Percentiles rank a stretch among this genome's conserved stretches.
These are phyloP conservation scores for Polydesmus complanatus DNA, from an alignment of 2,888 invertebrate genomes.

Conservation along the genomic window DNA sequence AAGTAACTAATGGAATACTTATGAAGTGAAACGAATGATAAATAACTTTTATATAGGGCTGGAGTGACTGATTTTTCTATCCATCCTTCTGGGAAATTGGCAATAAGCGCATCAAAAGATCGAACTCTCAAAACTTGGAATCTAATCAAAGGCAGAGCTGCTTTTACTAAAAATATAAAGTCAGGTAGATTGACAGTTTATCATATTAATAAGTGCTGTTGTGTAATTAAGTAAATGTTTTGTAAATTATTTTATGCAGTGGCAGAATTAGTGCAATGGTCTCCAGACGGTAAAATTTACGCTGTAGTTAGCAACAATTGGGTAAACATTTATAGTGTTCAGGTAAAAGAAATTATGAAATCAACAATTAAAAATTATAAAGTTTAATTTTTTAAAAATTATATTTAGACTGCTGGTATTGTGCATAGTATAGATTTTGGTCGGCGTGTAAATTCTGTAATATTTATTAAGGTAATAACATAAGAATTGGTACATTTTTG, in stretches of 20 bases:
- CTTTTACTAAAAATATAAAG: slow-evolving; percentile 74
- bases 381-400: slow-evolving; percentile 17
- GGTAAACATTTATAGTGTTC: slow-evolving; percentile 66
- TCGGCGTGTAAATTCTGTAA: slow-evolving; percentile 52
- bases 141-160: slow-evolving; percentile 75
- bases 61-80: slow-evolving; percentile 56
- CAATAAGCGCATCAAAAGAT: slow-evolving; percentile 72
- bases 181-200: slow-evolving; percentile 40
- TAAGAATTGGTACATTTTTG: neutral
- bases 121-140: slow-evolving; percentile 82
- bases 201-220: slow-evolving; percentile 32
- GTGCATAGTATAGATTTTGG: slow-evolving; percentile 50
- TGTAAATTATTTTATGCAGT: slow-evolving; percentile 23
- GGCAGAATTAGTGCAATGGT: slow-evolving; percentile 47
- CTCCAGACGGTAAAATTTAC: slow-evolving; percentile 61
- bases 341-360: slow-evolving; percentile 22
- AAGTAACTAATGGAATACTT: slow-evolving; percentile 35
- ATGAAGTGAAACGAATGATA: neutral
- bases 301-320: slow-evolving; percentile 54
- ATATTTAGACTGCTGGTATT: slow-evolving; percentile 49
- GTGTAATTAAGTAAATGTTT: neutral
- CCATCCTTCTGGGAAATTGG: slow-evolving; percentile 79
- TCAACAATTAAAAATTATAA: slow-evolving; percentile 6
- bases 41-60: neutral
- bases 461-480: slow-evolving; percentile 45